Evolutionary conservation across 1,140 invertebrate species (phyloP).

Genomic region (Neodiprion lecontei): DNA sequence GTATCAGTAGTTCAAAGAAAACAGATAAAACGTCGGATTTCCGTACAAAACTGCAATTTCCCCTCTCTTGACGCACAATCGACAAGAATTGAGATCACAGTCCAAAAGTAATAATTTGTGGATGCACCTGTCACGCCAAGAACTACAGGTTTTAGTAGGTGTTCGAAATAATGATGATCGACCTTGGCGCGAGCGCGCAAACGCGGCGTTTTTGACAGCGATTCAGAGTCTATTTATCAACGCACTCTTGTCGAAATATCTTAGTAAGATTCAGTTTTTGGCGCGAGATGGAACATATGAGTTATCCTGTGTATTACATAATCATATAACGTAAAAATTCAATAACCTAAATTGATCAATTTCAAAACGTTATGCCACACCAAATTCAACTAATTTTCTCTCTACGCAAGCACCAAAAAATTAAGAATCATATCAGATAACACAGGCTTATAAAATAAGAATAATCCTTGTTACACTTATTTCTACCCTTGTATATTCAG

Average conservation of each 20-base stretch:
- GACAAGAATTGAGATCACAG: too few relatives aligned
- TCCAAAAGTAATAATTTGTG: too few relatives aligned
- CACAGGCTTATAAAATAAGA: neutral
- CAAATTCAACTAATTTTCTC: constrained; percentile 34
- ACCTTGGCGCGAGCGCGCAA: constrained; percentile 25
- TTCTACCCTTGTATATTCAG: neutral
- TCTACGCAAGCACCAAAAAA: constrained; percentile 39
- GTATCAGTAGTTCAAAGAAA: too few relatives aligned
- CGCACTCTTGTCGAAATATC: constrained; percentile 28
- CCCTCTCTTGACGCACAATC: too few relatives aligned
- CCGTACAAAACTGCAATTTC: too few relatives aligned
- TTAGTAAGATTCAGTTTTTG: constrained; percentile 38
- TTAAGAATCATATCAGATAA: constrained; percentile 31
- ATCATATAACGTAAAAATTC: neutral
- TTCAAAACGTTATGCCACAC: constrained; percentile 42
- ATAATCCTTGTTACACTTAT: neutral
- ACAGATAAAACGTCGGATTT: too few relatives aligned
- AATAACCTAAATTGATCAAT: constrained; percentile 22
- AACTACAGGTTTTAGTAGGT: neutral
- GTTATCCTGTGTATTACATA: constrained; percentile 15
- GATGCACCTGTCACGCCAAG: neutral
- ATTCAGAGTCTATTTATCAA: constrained; percentile 38
- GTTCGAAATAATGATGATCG: constrained; percentile 4
- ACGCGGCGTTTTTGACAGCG: constrained; percentile 30
- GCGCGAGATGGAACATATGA: constrained; percentile 26